Percentiles rank a stretch among this genome's conserved stretches.
These are phyloP conservation scores for Andricus curvator DNA, from an alignment of 2,888 invertebrate genomes.

Conservation along the genomic window DNA sequence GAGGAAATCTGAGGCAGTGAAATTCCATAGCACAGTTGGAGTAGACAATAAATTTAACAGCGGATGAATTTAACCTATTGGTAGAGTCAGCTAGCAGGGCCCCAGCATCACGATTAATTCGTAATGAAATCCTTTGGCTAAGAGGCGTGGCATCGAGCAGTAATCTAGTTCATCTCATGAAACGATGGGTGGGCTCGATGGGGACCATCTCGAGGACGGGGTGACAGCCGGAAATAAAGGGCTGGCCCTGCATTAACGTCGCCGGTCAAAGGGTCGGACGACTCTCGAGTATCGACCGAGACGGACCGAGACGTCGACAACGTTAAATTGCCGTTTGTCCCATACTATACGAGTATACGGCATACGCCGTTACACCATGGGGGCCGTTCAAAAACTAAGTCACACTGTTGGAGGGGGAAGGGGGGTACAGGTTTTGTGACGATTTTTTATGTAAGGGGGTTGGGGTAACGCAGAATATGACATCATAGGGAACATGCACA, in stretches of 20 bases:
- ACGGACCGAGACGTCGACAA: slow-evolving; percentile 31
- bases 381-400: neutral
- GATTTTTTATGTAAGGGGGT: too few relatives aligned
- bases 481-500: too few relatives aligned
- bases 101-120: slow-evolving; percentile 67
- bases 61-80: slow-evolving; percentile 39
- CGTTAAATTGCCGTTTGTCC: slow-evolving; percentile 72
- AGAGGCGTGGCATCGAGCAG: slow-evolving; percentile 61
- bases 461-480: too few relatives aligned
- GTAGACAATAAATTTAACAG: slow-evolving; percentile 15
- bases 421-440: too few relatives aligned
- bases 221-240: slow-evolving; percentile 54
- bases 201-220: slow-evolving; percentile 54
- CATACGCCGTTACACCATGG: slow-evolving; percentile 50
- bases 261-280: slow-evolving; percentile 47
- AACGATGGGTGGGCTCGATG: slow-evolving; percentile 48
- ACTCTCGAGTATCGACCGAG: slow-evolving; percentile 43
- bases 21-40: neutral
- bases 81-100: slow-evolving; percentile 16
- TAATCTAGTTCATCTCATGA: slow-evolving; percentile 40
- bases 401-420: too few relatives aligned
- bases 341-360: slow-evolving; percentile 22
- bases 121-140: slow-evolving; percentile 69
- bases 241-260: slow-evolving; percentile 53
- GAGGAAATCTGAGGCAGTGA: slow-evolving; percentile 6